Conservation (phyloP, 2,888 invertebrate genomes). For the Drosophila greeni region DNA sequence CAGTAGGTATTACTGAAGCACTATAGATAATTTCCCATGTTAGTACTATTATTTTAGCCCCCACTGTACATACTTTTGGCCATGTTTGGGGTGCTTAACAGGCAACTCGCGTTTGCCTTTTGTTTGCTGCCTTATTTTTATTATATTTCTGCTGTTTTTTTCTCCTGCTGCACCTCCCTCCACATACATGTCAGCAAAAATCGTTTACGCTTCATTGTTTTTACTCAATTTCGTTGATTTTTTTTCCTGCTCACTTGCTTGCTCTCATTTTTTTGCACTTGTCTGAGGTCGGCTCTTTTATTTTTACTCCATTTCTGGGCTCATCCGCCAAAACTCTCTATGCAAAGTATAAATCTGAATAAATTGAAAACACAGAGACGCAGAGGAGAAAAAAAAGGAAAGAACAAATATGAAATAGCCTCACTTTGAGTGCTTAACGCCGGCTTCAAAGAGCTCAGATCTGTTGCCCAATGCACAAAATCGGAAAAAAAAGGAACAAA, state of each 20-base stretch:
- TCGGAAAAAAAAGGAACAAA: conserved; percentile 5
- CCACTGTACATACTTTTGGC: conserved; percentile 1
- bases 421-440: conserved; percentile 43
- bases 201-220: conserved; percentile 72
- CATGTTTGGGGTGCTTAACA: conserved; percentile 48
- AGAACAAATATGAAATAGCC: conserved; percentile 45
- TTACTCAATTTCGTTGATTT: conserved; percentile 65
- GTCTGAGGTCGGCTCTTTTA: conserved; percentile 37
- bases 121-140: conserved; percentile 60
- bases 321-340: conserved; percentile 30
- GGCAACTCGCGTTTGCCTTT: conserved; percentile 64
- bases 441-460: conserved; percentile 38
- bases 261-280: conserved; percentile 36
- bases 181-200: conserved; percentile 65
- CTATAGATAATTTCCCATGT: too few relatives aligned
- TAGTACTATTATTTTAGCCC: not conserved
- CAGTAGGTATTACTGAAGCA: too few relatives aligned
- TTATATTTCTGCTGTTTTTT: conserved; percentile 39
- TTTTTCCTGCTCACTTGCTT: conserved; percentile 44
- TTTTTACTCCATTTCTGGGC: conserved; percentile 23
- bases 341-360: conserved; percentile 36
- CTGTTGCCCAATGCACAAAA: conserved; percentile 23
- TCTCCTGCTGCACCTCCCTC: conserved; percentile 4
- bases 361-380: conserved; percentile 55
- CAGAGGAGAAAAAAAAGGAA: conserved; percentile 5